phyloP scores from a whole-genome alignment of 2,797 vertebrate species.

The Passerculus sandwichensis region DNA sequence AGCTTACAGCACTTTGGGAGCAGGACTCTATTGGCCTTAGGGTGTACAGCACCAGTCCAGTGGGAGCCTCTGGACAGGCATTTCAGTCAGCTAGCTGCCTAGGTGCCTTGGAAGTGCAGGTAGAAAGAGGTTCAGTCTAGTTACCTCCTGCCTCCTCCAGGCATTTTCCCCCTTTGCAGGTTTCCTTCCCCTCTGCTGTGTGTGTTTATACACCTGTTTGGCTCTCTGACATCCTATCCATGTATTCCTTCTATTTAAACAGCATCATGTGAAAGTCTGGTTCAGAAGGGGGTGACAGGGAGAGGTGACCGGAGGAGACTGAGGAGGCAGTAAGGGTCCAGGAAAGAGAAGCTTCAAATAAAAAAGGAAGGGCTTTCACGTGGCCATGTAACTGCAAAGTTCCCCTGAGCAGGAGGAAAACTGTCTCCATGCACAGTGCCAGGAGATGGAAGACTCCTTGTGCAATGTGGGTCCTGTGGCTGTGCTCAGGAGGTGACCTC shows the following conservation, averaged over 20 bases:
- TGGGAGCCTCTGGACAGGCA: background rate
- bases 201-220: background rate
- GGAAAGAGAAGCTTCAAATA: background rate
- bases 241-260: background rate
- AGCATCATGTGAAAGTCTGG: background rate
- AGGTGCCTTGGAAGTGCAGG: background rate
- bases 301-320: background rate
- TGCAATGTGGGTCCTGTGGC: rapidly evolving
- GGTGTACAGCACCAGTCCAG: background rate
- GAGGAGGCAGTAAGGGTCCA: background rate
- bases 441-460: background rate
- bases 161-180: background rate
- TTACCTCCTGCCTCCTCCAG: background rate
- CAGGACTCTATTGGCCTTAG: background rate
- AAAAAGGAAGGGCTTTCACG: background rate
- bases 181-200: background rate
- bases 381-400: rapidly evolving
- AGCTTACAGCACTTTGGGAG: background rate
- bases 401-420: background rate
- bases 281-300: background rate
- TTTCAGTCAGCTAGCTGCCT: background rate
- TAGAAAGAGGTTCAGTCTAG: background rate
- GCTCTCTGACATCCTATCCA: background rate
- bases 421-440: too few relatives aligned
- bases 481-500: background rate